Percentiles rank a stretch among this genome's conserved stretches.
Conservation (phyloP, 1,140 invertebrate genomes). For the Drosophila littoralis region DNA sequence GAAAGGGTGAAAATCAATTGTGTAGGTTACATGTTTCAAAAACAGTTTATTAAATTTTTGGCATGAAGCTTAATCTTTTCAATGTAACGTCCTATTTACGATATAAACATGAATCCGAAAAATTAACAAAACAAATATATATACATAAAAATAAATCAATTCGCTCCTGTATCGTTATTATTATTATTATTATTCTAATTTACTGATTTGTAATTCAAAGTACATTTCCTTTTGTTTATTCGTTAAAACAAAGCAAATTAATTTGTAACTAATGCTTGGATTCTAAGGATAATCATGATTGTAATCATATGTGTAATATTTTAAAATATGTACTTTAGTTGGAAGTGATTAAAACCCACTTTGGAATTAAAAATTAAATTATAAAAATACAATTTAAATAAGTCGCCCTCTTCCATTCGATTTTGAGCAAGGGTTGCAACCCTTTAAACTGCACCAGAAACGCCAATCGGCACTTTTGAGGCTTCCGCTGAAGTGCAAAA, state of each 20-base stretch:
- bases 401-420: slow-evolving; percentile 4
- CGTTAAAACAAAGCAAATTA: slow-evolving; percentile 57
- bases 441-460: slow-evolving; percentile 10
- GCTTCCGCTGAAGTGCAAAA: slow-evolving; percentile 23
- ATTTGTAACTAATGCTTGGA: slow-evolving; percentile 58
- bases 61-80: slow-evolving; percentile 38
- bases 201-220: slow-evolving; percentile 44
- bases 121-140: background rate
- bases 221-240: slow-evolving; percentile 57
- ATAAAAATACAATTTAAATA: slow-evolving; percentile 42
- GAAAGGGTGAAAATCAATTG: slow-evolving; percentile 41
- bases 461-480: slow-evolving; percentile 3
- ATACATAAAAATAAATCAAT: slow-evolving; percentile 4
- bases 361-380: slow-evolving; percentile 68
- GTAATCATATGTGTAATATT: slow-evolving; percentile 72
- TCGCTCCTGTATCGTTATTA: slow-evolving; percentile 7
- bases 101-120: slow-evolving; percentile 40
- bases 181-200: slow-evolving; percentile 28
- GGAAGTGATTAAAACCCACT: slow-evolving; percentile 66
- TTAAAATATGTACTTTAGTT: slow-evolving; percentile 67
- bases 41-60: slow-evolving; percentile 55
- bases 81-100: slow-evolving; percentile 47
- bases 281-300: slow-evolving; percentile 47
- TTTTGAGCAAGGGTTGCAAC: slow-evolving; percentile 22
- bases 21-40: slow-evolving; percentile 47